Conservation (phyloP, 2,797 vertebrate genomes). For the Sciurus carolinensis region DNA sequence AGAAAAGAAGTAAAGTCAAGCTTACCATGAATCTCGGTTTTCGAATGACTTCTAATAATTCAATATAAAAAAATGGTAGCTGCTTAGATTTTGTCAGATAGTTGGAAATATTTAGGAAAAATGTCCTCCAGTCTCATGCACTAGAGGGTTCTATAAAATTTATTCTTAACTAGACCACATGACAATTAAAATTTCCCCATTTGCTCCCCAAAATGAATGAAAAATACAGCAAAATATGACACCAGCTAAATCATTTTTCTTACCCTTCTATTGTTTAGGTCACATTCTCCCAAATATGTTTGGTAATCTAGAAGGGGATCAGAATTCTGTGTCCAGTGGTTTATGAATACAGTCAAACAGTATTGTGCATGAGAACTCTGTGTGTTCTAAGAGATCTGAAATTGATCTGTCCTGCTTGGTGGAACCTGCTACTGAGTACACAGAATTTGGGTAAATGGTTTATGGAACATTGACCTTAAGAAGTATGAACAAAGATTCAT, state of each 20-base stretch:
- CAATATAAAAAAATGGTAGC: neutral
- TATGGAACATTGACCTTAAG: neutral
- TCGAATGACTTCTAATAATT: slow-evolving; percentile 48
- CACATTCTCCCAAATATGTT: neutral
- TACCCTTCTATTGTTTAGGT: neutral
- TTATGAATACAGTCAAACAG: neutral
- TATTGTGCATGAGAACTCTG: neutral
- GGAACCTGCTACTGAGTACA: neutral
- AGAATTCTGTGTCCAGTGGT: neutral
- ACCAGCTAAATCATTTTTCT: slow-evolving; percentile 5
- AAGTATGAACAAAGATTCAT: neutral
- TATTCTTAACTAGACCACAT: slow-evolving; percentile 43
- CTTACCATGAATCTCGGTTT: slow-evolving; percentile 49
- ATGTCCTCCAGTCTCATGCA: neutral
- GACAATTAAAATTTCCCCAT: slow-evolving; percentile 32
- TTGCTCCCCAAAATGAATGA: neutral
- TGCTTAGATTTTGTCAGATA: slow-evolving; percentile 49
- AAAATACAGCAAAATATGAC: slow-evolving; percentile 20
- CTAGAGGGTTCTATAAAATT: neutral
- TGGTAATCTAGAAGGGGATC: neutral
- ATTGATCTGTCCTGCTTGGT: neutral
- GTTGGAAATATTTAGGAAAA: slow-evolving; percentile 17
- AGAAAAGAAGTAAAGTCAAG: slow-evolving; percentile 12
- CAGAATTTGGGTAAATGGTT: neutral
- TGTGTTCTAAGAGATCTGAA: neutral